These are phyloP conservation scores for Tetraodon nigroviridis DNA, from an alignment of 2,113 vertebrate genomes.

Conservation along the genomic window DNA sequence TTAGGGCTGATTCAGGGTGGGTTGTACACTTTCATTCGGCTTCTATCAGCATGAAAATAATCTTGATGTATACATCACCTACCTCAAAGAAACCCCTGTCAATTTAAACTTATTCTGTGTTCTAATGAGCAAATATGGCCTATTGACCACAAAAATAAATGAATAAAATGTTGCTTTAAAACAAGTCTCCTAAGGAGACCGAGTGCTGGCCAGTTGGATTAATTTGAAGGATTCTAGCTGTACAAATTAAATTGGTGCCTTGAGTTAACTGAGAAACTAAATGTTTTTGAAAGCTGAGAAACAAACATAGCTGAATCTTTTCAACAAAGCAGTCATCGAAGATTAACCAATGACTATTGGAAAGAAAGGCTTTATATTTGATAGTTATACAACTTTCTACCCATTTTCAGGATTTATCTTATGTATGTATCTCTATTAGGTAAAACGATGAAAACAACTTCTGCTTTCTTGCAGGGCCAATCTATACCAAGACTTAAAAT, in stretches of 20 bases:
- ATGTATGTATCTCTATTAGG: constrained; percentile 7
- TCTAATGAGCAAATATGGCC: constrained; percentile 42
- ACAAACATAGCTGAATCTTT: constrained; percentile 43
- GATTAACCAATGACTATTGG: constrained; percentile 44
- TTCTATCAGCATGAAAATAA: constrained; percentile 33
- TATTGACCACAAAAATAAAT: constrained; percentile 50
- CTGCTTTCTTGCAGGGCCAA: constrained; percentile 40
- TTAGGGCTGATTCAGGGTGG: constrained; percentile 42
- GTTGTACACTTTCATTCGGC: constrained; percentile 36
- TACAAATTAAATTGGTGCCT: constrained; percentile 63
- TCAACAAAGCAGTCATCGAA: constrained; percentile 50
- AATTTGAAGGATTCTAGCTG: constrained; percentile 60
- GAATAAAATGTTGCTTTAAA: constrained; percentile 53
- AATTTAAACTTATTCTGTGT: constrained; percentile 29
- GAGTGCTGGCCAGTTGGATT: constrained; percentile 54
- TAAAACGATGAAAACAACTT: constrained; percentile 15
- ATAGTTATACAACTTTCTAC: not conserved
- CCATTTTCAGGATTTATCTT: constrained; percentile 18
- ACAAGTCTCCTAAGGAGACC: constrained; percentile 47
- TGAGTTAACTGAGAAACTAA: constrained; percentile 52
- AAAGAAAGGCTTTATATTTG: constrained; percentile 20
- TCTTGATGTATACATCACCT: constrained; percentile 41
- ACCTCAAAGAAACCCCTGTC: constrained; percentile 39
- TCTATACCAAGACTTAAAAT: constrained; percentile 17
- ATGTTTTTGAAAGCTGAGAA: constrained; percentile 56